Evolutionary conservation across 2,797 vertebrate genomes (phyloP), one percentile per base, ranked within the genome.

Genomic region (Loriculus beryllinus): DNA sequence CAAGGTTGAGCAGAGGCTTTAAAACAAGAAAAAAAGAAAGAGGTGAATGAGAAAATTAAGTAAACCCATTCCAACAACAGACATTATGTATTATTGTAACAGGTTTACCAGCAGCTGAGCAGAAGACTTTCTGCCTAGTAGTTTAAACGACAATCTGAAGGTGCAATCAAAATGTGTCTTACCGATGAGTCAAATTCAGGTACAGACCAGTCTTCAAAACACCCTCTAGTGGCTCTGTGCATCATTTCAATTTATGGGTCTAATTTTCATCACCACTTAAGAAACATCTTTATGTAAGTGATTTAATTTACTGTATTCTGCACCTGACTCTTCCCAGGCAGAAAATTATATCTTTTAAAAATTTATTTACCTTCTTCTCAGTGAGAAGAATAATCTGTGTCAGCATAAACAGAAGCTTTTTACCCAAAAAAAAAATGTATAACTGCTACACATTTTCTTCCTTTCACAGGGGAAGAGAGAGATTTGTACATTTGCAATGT

Each of bases 351-450:
- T 29, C 20, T 21, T 33, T 74, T 25, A 7, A 2, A 20, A 59
- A 39, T 28, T 52, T 87, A 86, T 92, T 94, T 92, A 56, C 65
- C 20, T 43, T 43, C 37, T 87, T 87, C 88, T 83, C 47, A 79
- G 48, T 45, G 59, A 83, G 39, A 87, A 91, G 29, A 91, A 81
- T 54, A 83, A 18, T 85, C 42, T 85, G 23, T 62, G 51, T 89
- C 89, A 93, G 82, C 76, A 89, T 43, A 81, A 94, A 85, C 19
- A 68, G n/a, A n/a, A n/a, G n/a, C n/a, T n/a, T n/a, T n/a, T 39
- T 39, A 39, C 5, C 10, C 11, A 39, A 81, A 75, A 57, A 88
- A 40, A 6, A 43, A 31, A 18, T 29, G 12, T 79, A 20, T 45
- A 92, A 56, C 43, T 56, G 37, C 39, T 86, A 29, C 11, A 1